Base-by-base conservation (phyloP, 2,888 invertebrate genomes). In the Sipunculus nudus region DNA sequence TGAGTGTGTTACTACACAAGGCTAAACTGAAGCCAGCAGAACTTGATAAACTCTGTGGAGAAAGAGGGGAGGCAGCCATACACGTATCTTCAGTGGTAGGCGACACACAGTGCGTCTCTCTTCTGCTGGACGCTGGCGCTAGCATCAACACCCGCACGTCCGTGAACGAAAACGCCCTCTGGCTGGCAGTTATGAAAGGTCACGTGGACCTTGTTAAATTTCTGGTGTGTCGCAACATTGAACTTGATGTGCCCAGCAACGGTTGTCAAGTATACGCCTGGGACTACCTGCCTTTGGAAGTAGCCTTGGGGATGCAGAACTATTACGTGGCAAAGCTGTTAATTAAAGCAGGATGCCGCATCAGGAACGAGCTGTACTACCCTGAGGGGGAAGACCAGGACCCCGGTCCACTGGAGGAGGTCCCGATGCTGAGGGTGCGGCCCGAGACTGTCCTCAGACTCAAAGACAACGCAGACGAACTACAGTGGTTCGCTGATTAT, bases 141-240 rank as follows among this genome's bases (percentile, higher is more conserved):
- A 52, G 65, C 28, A 40, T 67, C 26, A 61, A 67, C 55, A 39
- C 32, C 21, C 8, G 32, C 31, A 65, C 63, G n/a, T 28, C 49
- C n/a, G 48, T 58, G 38, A 50, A 65, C 25, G 64, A 65, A 39
- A 67, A 53, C 3, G n/a, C 50, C 4, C 52, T 67, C 23, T 65
- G 63, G 67, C 49, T 67, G 31, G 67, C 64, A 19, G 61, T 45
- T 8, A 61, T 60, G 60, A 64, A 64, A 29, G 57, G 58, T 16
- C 63, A 64, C 38, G 49, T 29, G 31, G 55, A 64, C 41, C 41
- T 58, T 6, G 40, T 39, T 2, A 26, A 43, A 6, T 29, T 56
- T 25, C 52, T 63, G 19, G 23, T 66, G 6, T 52, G 54, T 38
- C 35, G 49, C n/a, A 66, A 66, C 58, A 53, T 50, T 31, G 52